Conservation (phyloP, 1,140 invertebrate species). For the Battus philenor region DNA sequence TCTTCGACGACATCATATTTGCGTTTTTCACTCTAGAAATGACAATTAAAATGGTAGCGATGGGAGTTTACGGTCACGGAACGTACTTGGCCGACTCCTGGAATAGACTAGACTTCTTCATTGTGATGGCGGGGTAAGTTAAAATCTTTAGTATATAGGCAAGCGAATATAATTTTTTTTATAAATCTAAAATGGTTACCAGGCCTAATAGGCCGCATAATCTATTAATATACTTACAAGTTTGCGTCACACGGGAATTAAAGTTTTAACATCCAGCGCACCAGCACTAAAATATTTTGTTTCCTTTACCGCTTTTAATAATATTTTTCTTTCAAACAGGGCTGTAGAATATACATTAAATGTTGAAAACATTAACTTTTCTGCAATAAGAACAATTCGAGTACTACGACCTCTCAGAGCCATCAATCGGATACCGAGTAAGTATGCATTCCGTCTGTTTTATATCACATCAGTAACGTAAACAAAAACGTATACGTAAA, state of each 20-base stretch:
- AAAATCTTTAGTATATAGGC: constrained; percentile 2
- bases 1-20: constrained; percentile 99
- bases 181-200: background rate
- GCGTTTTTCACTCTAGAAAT: constrained; percentile 97
- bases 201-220: no score
- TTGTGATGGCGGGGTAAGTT: constrained; percentile 94
- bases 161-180: background rate
- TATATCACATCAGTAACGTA: no score
- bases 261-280: no score
- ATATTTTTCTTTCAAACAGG: constrained; percentile 72
- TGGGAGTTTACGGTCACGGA: constrained; percentile 96
- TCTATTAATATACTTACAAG: no score
- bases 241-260: no score
- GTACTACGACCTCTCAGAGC: constrained; percentile 96
- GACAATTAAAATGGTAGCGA: constrained; percentile 98
- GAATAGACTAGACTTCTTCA: constrained; percentile 99
- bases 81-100: constrained; percentile 98
- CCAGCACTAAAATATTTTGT: background rate
- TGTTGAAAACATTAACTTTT: constrained; percentile 98
- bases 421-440: constrained; percentile 99
- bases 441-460: no score
- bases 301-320: background rate
- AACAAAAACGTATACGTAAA: background rate
- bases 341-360: constrained; percentile 96
- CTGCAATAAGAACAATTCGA: constrained; percentile 97